A percentile compares a stretch with the other conserved stretches of the same genome.
Conservation (phyloP, 2,113 vertebrate genomes). For the Marmota flaviventris region DNA sequence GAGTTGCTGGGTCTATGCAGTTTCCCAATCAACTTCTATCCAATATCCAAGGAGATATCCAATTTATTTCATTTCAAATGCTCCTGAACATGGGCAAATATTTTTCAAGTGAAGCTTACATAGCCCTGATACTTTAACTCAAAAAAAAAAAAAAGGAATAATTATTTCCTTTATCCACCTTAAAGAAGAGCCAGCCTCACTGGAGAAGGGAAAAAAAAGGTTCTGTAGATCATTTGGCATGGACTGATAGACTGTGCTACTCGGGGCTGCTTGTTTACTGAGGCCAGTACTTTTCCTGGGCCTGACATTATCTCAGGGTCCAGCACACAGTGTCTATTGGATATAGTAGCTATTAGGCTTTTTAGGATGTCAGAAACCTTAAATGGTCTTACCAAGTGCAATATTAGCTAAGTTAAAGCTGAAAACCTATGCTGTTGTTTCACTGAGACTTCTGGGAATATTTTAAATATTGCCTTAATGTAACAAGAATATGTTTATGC, state of each 20-base stretch:
- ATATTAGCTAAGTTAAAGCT: conserved; percentile 93
- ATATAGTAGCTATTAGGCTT: conserved; percentile 83
- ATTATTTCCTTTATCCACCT: background rate
- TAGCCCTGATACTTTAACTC: background rate
- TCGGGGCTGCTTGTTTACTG: no score
- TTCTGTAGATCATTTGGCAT: background rate
- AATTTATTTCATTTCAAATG: conserved; percentile 22
- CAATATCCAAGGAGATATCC: background rate
- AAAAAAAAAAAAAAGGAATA: background rate
- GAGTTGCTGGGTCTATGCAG: background rate
- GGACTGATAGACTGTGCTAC: no score
- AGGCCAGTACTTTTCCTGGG: background rate
- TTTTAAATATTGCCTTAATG: conserved; percentile 95
- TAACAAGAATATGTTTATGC: conserved; percentile 94
- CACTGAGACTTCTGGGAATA: conserved; percentile 92
- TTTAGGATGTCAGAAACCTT: conserved; percentile 88
- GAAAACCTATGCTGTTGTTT: conserved; percentile 94
- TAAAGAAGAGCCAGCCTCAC: background rate
- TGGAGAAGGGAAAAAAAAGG: background rate
- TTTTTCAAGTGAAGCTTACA: background rate
- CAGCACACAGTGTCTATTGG: background rate
- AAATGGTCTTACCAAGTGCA: conserved; percentile 91
- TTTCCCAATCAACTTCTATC: background rate
- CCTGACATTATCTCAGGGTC: background rate
- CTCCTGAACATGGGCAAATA: background rate